phyloP scores from a whole-genome alignment of 2,113 vertebrate genomes.

The Dendrocopos noguchii region DNA sequence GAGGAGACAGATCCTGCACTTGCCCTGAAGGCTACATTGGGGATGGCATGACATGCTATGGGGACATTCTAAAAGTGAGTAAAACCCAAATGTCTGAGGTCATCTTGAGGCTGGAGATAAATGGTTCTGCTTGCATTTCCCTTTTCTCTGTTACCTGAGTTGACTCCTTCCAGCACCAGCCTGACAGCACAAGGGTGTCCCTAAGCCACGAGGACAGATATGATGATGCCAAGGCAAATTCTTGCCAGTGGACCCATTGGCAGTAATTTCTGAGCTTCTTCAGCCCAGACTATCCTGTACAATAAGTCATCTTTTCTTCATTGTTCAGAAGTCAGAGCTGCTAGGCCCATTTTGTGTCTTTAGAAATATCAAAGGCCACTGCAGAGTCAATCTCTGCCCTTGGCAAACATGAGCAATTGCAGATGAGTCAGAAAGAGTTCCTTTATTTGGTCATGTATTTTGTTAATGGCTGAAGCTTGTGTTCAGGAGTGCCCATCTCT shows the following conservation, averaged over 20 bases:
- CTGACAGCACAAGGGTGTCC: background rate
- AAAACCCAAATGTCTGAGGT: background rate
- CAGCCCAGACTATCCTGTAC: background rate
- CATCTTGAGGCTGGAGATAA: background rate
- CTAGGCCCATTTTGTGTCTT: background rate
- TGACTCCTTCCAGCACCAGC: background rate
- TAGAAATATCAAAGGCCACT: background rate
- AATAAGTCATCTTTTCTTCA: background rate
- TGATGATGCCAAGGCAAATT: background rate
- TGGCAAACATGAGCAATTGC: background rate
- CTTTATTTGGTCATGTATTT: background rate
- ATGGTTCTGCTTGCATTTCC: background rate
- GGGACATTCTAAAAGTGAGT: conserved; percentile 80
- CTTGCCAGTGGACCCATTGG: background rate
- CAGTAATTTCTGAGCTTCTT: background rate
- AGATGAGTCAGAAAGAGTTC: background rate
- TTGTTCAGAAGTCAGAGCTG: background rate
- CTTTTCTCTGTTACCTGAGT: background rate
- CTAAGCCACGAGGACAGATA: background rate
- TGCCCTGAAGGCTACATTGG: conserved; percentile 83
- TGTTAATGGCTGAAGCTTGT: background rate
- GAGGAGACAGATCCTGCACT: conserved; percentile 77
- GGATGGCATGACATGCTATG: conserved; percentile 86
- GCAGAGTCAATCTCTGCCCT: background rate
- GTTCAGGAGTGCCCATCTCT: background rate